Conservation (phyloP, 2,113 vertebrate species). For the Odocoileus hemionus region DNA sequence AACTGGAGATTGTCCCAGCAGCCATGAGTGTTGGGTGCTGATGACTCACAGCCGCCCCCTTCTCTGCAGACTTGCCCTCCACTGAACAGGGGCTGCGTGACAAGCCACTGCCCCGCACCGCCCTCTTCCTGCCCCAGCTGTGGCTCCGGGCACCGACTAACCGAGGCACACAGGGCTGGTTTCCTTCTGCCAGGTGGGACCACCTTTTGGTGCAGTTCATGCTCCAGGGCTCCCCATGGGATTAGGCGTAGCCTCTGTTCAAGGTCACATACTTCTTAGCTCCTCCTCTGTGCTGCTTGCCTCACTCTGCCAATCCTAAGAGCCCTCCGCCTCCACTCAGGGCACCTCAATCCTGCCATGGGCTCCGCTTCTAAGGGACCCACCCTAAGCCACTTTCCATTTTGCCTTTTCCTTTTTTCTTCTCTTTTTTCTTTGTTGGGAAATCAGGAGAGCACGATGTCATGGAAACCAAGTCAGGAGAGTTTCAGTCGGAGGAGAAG, state of each 20-base stretch:
- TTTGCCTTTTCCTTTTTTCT: background rate
- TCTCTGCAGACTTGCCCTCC: background rate
- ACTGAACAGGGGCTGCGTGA: background rate
- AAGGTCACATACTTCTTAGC: background rate
- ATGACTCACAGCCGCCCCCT: background rate
- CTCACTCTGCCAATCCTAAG: background rate
- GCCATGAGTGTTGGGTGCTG: background rate
- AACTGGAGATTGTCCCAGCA: background rate
- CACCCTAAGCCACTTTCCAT: background rate
- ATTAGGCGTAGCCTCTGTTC: background rate
- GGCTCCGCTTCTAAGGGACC: background rate
- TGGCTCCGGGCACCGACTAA: rapidly evolving
- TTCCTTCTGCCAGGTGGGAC: background rate
- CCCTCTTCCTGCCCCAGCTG: background rate
- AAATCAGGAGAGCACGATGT: background rate
- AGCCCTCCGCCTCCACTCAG: background rate
- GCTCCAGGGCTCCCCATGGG: background rate
- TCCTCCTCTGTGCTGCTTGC: no score
- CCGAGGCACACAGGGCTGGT: rapidly evolving
- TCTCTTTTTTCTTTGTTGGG: background rate
- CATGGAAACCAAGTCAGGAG: background rate
- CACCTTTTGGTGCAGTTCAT: background rate
- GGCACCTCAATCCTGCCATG: rapidly evolving
- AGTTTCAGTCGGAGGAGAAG: background rate
- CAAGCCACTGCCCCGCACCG: background rate